phyloP scores from a whole-genome alignment of 1,140 invertebrate genomes.

The Temnothorax nylanderi region DNA sequence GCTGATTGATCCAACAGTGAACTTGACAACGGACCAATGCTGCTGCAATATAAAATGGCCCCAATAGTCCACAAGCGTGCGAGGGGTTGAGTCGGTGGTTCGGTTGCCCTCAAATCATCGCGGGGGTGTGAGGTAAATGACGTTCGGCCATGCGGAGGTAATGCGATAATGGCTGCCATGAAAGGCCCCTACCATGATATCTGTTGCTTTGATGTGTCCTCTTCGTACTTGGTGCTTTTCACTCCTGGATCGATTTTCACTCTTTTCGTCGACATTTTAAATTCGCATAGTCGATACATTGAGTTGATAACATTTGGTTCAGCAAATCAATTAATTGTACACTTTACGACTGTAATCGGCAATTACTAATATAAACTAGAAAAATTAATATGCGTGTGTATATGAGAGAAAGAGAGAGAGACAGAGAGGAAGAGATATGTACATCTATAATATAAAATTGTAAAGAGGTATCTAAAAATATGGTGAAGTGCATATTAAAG shows the following conservation, averaged over 20 bases:
- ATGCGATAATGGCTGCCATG: constrained; percentile 82
- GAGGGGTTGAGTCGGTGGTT: constrained; percentile 72
- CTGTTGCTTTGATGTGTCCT: constrained; percentile 82
- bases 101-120: constrained; percentile 84
- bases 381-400: not conserved
- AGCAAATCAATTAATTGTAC: constrained; percentile 3
- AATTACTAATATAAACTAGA: constrained; percentile 25
- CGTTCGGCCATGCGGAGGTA: constrained; percentile 80
- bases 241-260: constrained; percentile 42
- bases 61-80: constrained; percentile 48
- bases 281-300: constrained; percentile 19
- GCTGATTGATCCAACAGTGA: constrained; percentile 58
- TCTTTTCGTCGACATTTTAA: constrained; percentile 66
- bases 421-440: too few species aligned
- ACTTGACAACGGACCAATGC: constrained; percentile 54
- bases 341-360: not conserved
- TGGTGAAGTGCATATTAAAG: not conserved
- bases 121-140: constrained; percentile 81
- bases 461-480: not conserved
- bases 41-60: constrained; percentile 73
- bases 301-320: constrained; percentile 14
- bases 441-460: constrained; percentile 19
- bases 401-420: not conserved
- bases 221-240: constrained; percentile 51
- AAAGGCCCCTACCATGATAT: constrained; percentile 78